phyloP scores from a whole-genome alignment of 2,888 invertebrate genomes.

The Nesidiocoris tenuis region DNA sequence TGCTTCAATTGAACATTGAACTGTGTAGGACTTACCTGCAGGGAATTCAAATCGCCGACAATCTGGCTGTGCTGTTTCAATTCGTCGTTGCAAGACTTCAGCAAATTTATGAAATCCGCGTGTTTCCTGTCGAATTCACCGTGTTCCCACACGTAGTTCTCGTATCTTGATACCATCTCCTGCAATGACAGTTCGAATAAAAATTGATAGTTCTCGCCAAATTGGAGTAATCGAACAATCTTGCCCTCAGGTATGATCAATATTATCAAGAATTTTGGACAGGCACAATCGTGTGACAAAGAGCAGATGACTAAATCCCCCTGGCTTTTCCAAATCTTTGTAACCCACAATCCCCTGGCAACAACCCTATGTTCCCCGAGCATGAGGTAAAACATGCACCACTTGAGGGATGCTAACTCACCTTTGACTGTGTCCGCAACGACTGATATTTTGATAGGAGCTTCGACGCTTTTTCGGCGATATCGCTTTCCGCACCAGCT shows the following conservation, averaged over 20 bases:
- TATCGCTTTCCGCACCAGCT: conserved; percentile 72
- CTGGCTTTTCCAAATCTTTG: no score
- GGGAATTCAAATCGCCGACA: conserved; percentile 77
- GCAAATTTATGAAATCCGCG: conserved; percentile 59
- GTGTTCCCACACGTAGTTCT: conserved; percentile 83
- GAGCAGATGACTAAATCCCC: no score
- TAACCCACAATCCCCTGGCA: no score
- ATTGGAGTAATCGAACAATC: no score
- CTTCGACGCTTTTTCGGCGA: conserved; percentile 72
- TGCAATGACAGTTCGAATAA: conserved; percentile 50
- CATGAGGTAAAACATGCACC: no score
- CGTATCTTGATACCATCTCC: conserved; percentile 80
- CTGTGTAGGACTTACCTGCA: conserved; percentile 55
- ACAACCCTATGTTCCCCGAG: no score
- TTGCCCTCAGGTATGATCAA: no score
- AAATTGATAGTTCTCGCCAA: no score
- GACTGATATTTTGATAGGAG: conserved; percentile 79
- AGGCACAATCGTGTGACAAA: no score
- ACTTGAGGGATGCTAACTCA: no score
- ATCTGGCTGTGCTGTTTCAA: conserved; percentile 77
- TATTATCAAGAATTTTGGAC: no score
- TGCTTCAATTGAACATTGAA: conserved; percentile 2
- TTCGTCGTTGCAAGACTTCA: conserved; percentile 70
- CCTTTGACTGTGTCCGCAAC: conserved; percentile 73
- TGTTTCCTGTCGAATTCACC: conserved; percentile 70